These are phyloP conservation scores for Lissonota sp. DNA, from an alignment of 2,888 invertebrate species.

Conservation along the genomic window DNA sequence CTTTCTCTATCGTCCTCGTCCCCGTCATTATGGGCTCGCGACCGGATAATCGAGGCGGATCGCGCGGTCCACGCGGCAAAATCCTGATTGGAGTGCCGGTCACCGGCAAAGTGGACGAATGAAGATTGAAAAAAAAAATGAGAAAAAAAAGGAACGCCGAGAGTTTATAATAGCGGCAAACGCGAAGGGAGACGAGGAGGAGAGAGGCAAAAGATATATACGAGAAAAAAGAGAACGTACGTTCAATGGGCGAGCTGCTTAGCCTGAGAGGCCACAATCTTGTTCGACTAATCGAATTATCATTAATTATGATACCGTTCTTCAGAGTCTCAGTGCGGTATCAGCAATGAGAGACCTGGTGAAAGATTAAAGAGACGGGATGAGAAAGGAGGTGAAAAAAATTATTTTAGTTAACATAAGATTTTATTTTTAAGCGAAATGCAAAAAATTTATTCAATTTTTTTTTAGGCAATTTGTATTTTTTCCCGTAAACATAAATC, in stretches of 20 bases:
- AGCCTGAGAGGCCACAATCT: slow-evolving; percentile 72
- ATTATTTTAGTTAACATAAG: too few species aligned
- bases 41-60: slow-evolving; percentile 54
- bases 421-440: too few species aligned
- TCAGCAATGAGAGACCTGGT: slow-evolving; percentile 61
- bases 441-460: too few species aligned
- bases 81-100: slow-evolving; percentile 42
- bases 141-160: slow-evolving; percentile 21
- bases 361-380: slow-evolving; percentile 40
- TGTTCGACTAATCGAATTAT: slow-evolving; percentile 81
- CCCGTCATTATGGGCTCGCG: slow-evolving; percentile 39
- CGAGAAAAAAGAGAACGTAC: slow-evolving; percentile 43
- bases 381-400: neutral
- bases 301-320: slow-evolving; percentile 80
- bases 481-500: too few species aligned
- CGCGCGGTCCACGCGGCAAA: slow-evolving; percentile 37
- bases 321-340: slow-evolving; percentile 65
- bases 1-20: slow-evolving; percentile 25
- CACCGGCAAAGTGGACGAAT: slow-evolving; percentile 29
- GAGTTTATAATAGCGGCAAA: slow-evolving; percentile 29
- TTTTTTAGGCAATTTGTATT: too few species aligned
- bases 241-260: slow-evolving; percentile 64
- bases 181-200: slow-evolving; percentile 23
- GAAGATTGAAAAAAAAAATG: slow-evolving; percentile 2
- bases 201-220: slow-evolving; percentile 35